These are phyloP conservation scores for Alca torda DNA, from an alignment of 2,797 vertebrate genomes.

Conservation along the genomic window DNA sequence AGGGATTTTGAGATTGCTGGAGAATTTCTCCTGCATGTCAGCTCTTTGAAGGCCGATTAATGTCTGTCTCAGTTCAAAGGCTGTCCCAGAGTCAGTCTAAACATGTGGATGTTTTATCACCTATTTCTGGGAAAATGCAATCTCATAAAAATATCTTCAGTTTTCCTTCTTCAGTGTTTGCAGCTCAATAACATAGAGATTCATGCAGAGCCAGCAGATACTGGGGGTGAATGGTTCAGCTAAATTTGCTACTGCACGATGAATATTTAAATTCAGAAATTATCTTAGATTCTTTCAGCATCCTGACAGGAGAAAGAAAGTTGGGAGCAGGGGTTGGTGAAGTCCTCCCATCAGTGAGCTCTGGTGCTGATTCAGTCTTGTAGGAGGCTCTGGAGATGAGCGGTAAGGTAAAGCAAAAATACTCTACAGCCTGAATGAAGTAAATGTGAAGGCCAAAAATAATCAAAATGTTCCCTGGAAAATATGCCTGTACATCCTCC, in stretches of 20 bases:
- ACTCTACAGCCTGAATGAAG: background rate
- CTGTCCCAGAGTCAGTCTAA: background rate
- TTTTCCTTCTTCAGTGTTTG: background rate
- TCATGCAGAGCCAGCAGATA: background rate
- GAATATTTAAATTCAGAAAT: background rate
- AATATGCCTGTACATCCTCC: background rate
- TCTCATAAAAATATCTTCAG: background rate
- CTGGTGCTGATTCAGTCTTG: background rate
- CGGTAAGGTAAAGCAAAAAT: background rate
- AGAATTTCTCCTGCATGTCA: background rate
- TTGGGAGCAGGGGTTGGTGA: background rate
- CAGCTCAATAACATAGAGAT: background rate
- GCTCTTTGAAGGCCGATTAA: background rate
- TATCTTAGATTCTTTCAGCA: background rate
- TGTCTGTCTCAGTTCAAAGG: background rate
- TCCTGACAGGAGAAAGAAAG: background rate
- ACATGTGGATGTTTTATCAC: background rate
- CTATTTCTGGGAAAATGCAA: background rate
- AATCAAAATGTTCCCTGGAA: background rate
- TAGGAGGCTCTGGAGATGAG: background rate
- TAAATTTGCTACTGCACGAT: background rate
- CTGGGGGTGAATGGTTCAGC: background rate
- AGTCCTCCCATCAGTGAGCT: background rate
- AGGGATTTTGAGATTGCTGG: background rate
- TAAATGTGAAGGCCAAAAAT: background rate